These are phyloP conservation scores for Emmelina monodactyla DNA, from an alignment of 2,888 invertebrate species.

Conservation along the genomic window DNA sequence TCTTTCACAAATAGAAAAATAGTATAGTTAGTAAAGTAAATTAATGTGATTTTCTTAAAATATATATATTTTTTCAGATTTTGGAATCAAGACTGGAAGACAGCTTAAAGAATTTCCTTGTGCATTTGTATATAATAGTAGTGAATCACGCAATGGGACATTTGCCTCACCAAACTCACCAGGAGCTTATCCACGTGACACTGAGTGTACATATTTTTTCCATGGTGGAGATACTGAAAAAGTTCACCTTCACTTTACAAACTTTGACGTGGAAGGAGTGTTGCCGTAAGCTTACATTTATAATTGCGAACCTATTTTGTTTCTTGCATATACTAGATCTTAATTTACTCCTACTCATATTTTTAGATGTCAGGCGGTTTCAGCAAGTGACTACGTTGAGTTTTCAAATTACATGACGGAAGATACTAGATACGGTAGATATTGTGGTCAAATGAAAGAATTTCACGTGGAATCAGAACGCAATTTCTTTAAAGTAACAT, in stretches of 20 bases:
- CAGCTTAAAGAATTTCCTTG: slow-evolving; percentile 82
- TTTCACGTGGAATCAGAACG: slow-evolving; percentile 87
- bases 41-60: slow-evolving; percentile 1
- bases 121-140: slow-evolving; percentile 89
- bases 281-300: slow-evolving; percentile 77
- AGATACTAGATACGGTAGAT: slow-evolving; percentile 87
- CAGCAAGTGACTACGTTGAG: slow-evolving; percentile 95
- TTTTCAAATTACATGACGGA: slow-evolving; percentile 93
- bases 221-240: slow-evolving; percentile 80
- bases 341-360: background rate
- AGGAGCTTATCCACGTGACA: slow-evolving; percentile 87
- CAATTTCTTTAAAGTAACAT: slow-evolving; percentile 93
- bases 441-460: slow-evolving; percentile 86
- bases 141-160: slow-evolving; percentile 78
- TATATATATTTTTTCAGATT: slow-evolving; percentile 68
- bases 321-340: too few relatives aligned
- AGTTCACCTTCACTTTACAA: slow-evolving; percentile 85
- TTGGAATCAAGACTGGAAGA: slow-evolving; percentile 82
- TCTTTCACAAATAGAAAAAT: background rate
- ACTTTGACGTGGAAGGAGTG: slow-evolving; percentile 95
- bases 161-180: slow-evolving; percentile 92
- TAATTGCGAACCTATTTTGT: too few relatives aligned
- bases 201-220: slow-evolving; percentile 92
- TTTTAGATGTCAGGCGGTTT: slow-evolving; percentile 86
- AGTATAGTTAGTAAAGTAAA: background rate